Evolutionary conservation across 2,888 invertebrate genomes (phyloP), one percentile per base, ranked within the genome.

Genomic region (Fragum fragum): DNA sequence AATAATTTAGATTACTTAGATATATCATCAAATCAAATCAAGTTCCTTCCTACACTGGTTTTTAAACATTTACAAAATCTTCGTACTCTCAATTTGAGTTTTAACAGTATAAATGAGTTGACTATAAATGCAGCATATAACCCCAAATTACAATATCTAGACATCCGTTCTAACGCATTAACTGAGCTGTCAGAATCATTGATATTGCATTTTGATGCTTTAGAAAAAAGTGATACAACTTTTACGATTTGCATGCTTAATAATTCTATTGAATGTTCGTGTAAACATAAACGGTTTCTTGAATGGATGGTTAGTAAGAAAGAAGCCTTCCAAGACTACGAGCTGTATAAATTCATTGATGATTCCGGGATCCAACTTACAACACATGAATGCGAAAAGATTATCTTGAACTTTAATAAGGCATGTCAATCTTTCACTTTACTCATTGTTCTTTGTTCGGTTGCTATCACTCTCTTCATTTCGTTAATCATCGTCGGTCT

Each of bases 21-120:
- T 57, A 16, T 83, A 16, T 76, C 79, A 1, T 28, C 63, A 3
- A 83, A 83, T 32, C n/a, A 32, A 21, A 79, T 83, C 28, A 47
- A 73, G 5, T 18, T n/a, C 5, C 55, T 76, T 28, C 76, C 69
- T 14, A 1, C 57, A 26, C 26, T 9, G 3, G 55, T 55, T 0
- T 76, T 76, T 21, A 21, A 18, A 1, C 23, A 42, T 32, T 53
- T 69, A 21, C 18, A 23, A 1, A 69, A 59, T 11, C 61, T 76
- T 14, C 57, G 57, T 42, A 47, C 28, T 21, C 36, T 84, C 1
- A 71, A 81, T 39, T 42, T 84, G 7, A 73, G 78, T 21, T 59
- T 29, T n/a, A 84, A 84, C 47, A 70, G 26, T 21, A 63, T 84
- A 11, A 53, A 70, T 1, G 32, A 53, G 18, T 69, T 36, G 28